Evolutionary conservation across 2,797 vertebrate species (phyloP).

Genomic region (Eulemur albifrons): DNA sequence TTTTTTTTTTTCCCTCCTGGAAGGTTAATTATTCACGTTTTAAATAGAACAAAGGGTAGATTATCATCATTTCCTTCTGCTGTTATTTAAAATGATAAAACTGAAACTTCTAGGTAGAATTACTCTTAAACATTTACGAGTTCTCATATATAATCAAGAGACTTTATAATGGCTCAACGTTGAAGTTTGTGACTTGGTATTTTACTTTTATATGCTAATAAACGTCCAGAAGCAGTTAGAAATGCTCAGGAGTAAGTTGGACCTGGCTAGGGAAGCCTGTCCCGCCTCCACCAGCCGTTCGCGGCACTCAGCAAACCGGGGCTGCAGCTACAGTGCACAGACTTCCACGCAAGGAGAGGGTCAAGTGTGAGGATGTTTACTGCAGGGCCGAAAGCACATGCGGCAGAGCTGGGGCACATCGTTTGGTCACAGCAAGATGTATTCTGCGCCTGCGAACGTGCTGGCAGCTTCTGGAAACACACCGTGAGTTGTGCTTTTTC

Average conservation of each 20-base stretch:
- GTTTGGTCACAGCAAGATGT: neutral
- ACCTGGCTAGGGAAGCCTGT: neutral
- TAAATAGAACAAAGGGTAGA: slow-evolving; percentile 54
- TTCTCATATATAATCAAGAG: neutral
- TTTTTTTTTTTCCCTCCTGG: neutral
- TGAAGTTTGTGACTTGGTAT: neutral
- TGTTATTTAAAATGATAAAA: neutral
- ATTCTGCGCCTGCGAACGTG: neutral
- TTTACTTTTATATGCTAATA: neutral
- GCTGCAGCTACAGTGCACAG: neutral
- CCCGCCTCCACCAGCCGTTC: neutral
- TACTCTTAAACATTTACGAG: neutral
- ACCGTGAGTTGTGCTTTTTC: neutral
- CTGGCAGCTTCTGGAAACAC: neutral
- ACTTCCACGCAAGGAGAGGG: neutral
- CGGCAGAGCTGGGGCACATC: neutral
- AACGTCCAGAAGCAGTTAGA: neutral
- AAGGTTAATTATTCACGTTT: slow-evolving; percentile 70
- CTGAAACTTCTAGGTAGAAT: slow-evolving; percentile 48
- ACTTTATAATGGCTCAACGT: neutral
- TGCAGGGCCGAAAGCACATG: neutral
- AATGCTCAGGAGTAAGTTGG: neutral
- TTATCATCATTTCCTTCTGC: slow-evolving; percentile 35
- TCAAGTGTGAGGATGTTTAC: too few relatives aligned
- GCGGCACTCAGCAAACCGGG: neutral